phyloP scores from a whole-genome alignment of 2,113 vertebrate species.

The Narcine bancroftii region DNA sequence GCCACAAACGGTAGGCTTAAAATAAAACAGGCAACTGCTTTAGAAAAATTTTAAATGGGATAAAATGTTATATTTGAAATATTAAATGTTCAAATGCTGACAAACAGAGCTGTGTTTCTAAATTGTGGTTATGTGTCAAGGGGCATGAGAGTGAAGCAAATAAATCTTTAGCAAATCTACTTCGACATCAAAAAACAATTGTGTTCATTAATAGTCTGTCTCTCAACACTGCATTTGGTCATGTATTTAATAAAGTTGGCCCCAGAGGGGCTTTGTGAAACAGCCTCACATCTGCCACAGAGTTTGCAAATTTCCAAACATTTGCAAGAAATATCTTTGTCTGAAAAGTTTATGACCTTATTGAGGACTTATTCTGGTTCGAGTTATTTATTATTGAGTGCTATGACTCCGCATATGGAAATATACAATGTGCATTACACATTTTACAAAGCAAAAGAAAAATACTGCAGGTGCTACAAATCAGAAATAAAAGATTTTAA shows the following conservation, averaged over 20 bases:
- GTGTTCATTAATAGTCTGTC: neutral
- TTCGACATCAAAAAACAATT: neutral
- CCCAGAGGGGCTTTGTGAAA: neutral
- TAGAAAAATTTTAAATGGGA: neutral
- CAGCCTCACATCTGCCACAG: neutral
- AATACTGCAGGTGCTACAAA: too few species aligned
- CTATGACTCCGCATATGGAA: neutral
- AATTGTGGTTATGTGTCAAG: neutral
- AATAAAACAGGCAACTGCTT: neutral
- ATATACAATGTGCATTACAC: too few species aligned
- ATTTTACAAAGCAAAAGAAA: neutral
- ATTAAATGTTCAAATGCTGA: neutral
- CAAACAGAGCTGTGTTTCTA: neutral
- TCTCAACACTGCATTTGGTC: neutral
- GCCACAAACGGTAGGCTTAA: neutral
- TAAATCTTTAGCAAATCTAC: neutral
- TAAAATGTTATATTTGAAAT: neutral
- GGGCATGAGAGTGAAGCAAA: neutral
- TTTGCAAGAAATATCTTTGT: neutral
- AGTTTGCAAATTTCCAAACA: neutral
- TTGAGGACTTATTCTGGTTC: neutral
- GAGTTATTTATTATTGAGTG: neutral
- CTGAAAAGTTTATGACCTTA: neutral
- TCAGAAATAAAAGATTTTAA: too few species aligned
- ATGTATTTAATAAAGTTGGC: neutral